A percentile compares a stretch with the other conserved stretches of the same genome.
Conservation (phyloP, 2,888 invertebrate species). For the Parasteatoda lunata region DNA sequence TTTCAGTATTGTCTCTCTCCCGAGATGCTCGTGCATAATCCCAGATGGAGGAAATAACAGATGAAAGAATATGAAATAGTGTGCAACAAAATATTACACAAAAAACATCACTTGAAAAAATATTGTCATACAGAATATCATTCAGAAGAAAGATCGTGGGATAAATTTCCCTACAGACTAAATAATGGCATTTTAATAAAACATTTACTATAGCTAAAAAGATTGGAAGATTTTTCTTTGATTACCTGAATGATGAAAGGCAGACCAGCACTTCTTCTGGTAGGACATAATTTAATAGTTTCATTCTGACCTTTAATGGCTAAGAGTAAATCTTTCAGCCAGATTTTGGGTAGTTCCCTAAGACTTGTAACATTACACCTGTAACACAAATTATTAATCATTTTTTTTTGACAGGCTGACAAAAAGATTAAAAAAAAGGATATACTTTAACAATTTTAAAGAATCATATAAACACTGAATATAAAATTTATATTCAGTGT, state of each 20-base stretch:
- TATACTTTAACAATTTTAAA: too few relatives aligned
- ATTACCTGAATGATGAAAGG: constrained; percentile 90
- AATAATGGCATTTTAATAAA: background rate
- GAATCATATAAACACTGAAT: background rate
- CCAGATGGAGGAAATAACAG: too few relatives aligned
- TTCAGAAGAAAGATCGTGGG: constrained; percentile 14
- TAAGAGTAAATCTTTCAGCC: constrained; percentile 80
- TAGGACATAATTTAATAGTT: constrained; percentile 78
- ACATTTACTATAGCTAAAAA: background rate
- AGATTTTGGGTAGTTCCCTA: constrained; percentile 79
- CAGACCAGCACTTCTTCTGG: constrained; percentile 93
- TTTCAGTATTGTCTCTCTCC: too few relatives aligned
- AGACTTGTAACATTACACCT: constrained; percentile 75
- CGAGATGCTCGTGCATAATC: too few relatives aligned
- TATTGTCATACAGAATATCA: background rate
- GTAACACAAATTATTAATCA: constrained; percentile 65
- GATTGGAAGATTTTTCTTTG: constrained; percentile 27
- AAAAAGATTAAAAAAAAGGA: too few relatives aligned
- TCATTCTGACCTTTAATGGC: constrained; percentile 75
- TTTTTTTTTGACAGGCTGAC: too few relatives aligned
- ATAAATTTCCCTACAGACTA: constrained; percentile 4
- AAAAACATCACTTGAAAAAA: background rate
- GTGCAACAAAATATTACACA: too few relatives aligned
- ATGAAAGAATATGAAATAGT: too few relatives aligned
- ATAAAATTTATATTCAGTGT: background rate